phyloP scores from a whole-genome alignment of 2,888 invertebrate genomes.

The Siphonodentalium dalli region DNA sequence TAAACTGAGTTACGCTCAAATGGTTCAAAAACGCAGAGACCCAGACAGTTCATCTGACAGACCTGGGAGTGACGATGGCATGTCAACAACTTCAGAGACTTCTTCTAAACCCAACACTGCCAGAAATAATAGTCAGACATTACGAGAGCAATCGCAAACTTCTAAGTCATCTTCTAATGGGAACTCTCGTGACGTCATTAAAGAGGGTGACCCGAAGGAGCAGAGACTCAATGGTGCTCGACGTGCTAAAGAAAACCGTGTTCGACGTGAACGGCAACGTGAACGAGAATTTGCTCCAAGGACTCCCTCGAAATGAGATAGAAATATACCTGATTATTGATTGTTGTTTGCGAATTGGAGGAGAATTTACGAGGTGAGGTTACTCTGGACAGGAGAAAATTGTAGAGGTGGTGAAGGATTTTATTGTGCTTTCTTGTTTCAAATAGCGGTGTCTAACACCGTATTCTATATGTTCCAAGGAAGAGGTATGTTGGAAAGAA shows the following conservation, averaged over 20 bases:
- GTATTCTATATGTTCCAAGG: too few relatives aligned
- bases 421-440: too few relatives aligned
- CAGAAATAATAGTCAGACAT: conserved; percentile 28
- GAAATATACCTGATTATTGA: too few relatives aligned
- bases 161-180: conserved; percentile 30
- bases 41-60: conserved; percentile 34
- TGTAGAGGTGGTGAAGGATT: too few relatives aligned
- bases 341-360: too few relatives aligned
- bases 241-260: conserved; percentile 89
- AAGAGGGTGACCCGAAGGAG: conserved; percentile 40
- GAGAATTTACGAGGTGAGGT: too few relatives aligned
- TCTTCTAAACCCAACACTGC: conserved; percentile 1
- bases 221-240: conserved; percentile 77
- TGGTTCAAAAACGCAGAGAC: conserved; percentile 40
- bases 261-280: conserved; percentile 40
- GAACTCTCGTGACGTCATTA: conserved; percentile 23
- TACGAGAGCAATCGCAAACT: conserved; percentile 42
- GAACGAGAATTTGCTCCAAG: too few relatives aligned
- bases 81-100: not conserved
- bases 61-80: conserved; percentile 18
- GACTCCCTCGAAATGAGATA: too few relatives aligned
- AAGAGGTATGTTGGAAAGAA: too few relatives aligned
- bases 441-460: too few relatives aligned
- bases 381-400: too few relatives aligned
- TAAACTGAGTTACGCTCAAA: conserved; percentile 54